Evolutionary conservation across 1,140 invertebrate genomes (phyloP).

Genomic region (Delia radicum): DNA sequence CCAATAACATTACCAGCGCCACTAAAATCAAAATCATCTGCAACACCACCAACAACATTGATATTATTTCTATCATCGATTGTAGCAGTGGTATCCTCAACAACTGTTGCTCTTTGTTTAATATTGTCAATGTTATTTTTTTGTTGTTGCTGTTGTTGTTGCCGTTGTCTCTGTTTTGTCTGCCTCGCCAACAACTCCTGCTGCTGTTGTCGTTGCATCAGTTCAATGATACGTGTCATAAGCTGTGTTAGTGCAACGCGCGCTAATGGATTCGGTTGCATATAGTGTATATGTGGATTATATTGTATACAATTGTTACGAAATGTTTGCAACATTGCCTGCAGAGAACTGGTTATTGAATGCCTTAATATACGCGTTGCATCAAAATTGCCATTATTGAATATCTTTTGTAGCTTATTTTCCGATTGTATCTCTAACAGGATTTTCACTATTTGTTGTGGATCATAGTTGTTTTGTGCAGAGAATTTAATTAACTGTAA

Average conservation of each 20-base stretch:
- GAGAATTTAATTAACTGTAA: slow-evolving; percentile 53
- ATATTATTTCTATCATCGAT: not conserved
- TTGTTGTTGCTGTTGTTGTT: not conserved
- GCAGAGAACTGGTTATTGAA: slow-evolving; percentile 40
- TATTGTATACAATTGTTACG: slow-evolving; percentile 52
- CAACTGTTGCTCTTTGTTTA: slow-evolving; percentile 5
- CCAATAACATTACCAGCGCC: not conserved
- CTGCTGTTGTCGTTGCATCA: not conserved
- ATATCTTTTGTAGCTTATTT: slow-evolving; percentile 44
- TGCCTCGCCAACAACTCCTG: not conserved
- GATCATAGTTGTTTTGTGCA: slow-evolving; percentile 44
- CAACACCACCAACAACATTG: not conserved
- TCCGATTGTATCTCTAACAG: slow-evolving; percentile 52
- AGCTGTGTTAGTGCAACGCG: slow-evolving; percentile 42
- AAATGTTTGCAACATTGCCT: slow-evolving; percentile 44
- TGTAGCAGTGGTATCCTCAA: not conserved
- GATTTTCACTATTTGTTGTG: slow-evolving; percentile 42
- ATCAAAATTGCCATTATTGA: slow-evolving; percentile 39
- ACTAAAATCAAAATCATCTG: not conserved
- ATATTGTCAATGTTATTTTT: slow-evolving; percentile 1
- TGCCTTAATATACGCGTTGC: slow-evolving; percentile 42
- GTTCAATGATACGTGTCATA: slow-evolving; percentile 34
- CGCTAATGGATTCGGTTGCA: slow-evolving; percentile 49
- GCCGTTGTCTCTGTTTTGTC: not conserved
- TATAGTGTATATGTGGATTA: slow-evolving; percentile 54